Conservation (phyloP, 2,888 invertebrate genomes). For the Tinea pellionella region DNA sequence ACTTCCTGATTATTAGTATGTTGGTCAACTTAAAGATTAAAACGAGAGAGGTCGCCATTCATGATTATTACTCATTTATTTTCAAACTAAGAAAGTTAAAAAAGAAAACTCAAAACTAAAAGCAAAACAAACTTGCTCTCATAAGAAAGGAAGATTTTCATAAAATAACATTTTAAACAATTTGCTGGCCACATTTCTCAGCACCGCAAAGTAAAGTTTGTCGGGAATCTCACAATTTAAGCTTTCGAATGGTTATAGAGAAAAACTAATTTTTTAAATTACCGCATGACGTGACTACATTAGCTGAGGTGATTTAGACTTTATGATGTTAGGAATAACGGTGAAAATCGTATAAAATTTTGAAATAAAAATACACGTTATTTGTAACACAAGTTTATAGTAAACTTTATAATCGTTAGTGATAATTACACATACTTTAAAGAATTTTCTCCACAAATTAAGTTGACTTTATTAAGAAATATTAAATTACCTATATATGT, state of each 20-base stretch:
- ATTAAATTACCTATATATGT: no score
- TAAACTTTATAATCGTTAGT: background rate
- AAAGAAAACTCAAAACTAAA: no score
- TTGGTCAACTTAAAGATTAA: no score
- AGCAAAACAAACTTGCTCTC: background rate
- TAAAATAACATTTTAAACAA: slow-evolving; percentile 8
- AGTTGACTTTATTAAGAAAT: no score
- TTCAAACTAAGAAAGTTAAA: no score
- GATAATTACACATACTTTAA: background rate
- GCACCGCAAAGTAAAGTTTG: slow-evolving; percentile 10
- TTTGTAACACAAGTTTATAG: background rate
- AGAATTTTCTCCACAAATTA: background rate
- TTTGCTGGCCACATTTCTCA: slow-evolving; percentile 5
- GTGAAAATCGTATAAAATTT: background rate
- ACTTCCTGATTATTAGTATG: no score
- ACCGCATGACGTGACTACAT: slow-evolving; percentile 9
- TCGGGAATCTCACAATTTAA: slow-evolving; percentile 7
- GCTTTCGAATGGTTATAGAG: slow-evolving; percentile 11
- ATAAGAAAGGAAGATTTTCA: background rate
- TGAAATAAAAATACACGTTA: background rate
- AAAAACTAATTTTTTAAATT: slow-evolving; percentile 10
- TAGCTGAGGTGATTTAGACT: background rate
- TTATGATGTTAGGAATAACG: background rate
- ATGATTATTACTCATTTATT: no score
- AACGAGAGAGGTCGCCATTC: no score